Evolutionary conservation across 2,888 invertebrate genomes (phyloP), one percentile per base, ranked within the genome.

Genomic region (Perizoma affinitatum): DNA sequence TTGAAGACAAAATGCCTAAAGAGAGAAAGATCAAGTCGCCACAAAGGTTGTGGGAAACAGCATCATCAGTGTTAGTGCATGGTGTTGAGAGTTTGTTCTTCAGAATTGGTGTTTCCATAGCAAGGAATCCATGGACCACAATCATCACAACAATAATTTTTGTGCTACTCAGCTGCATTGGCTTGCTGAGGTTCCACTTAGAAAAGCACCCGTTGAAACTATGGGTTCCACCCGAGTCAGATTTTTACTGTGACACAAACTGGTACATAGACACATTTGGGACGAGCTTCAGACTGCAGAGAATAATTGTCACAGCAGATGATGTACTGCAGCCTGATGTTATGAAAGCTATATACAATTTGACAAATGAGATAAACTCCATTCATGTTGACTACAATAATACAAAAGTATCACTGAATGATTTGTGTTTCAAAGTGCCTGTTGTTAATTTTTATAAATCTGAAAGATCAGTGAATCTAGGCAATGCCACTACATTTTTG

Each of bases 181-280:
- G 96, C 41, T 87, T 96, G 53, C 76, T 94, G 34, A 88, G 92
- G 70, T 96, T 96, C 83, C 92, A 94, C 63, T 94, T 95, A 79
- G 96, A 96, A 85, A 96, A 95, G 76, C 95, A 96, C 84, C 96
- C 96, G 0, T 84, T 96, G 73, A 95, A 95, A 74, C 84, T 96
- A 68, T 96, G 96, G 96, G 95, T 96, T 33, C 96, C 96, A 8
- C 94, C 94, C 45, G 93, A 95, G 45, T 96, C 96, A 0, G 93
- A 95, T 63, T 96, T 96, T 78, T 93, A 94, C 44, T 80, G 85
- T 67, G 95, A 96, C 70, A 95, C 96, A 5, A 94, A 96, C 73
- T 96, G 96, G 96, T 92, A 96, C 60, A 94, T 95, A 78, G 84
- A 93, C 11, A 94, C 94, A 62, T 95, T 95, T 81, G 93, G 94